A percentile compares a stretch with the other conserved stretches of the same genome.
Evolutionary conservation across 2,888 invertebrate genomes (phyloP).

Genomic region (Alloscopus bannaensis): DNA sequence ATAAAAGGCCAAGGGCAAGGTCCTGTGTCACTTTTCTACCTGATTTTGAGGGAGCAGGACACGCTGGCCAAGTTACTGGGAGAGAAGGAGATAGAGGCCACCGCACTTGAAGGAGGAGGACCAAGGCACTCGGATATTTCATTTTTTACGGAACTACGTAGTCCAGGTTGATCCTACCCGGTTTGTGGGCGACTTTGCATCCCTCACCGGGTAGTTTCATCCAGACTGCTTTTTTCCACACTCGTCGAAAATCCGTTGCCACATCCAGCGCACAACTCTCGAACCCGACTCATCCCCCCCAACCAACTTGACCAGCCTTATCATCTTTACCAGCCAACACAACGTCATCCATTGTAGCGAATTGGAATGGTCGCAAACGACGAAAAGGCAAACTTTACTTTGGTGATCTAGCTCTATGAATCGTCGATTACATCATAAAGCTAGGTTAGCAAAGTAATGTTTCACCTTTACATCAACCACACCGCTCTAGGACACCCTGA

Average conservation of each 20-base stretch:
- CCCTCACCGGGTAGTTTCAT: slow-evolving; percentile 73
- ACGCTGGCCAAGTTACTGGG: neutral
- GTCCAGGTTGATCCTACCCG: slow-evolving; percentile 64
- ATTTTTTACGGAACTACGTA: slow-evolving; percentile 20
- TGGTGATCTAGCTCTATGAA: slow-evolving; percentile 73
- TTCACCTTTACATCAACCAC: slow-evolving; percentile 16
- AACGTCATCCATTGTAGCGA: neutral
- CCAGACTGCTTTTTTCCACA: slow-evolving; percentile 64
- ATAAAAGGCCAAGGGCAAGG: neutral
- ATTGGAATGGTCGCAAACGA: neutral
- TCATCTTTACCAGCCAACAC: too few species aligned
- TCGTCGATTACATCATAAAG: slow-evolving; percentile 67
- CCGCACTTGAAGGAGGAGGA: neutral
- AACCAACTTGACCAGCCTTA: neutral
- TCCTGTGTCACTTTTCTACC: neutral
- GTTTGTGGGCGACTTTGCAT: slow-evolving; percentile 59
- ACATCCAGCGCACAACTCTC: neutral
- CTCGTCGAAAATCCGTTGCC: too few species aligned
- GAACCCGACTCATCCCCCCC: neutral
- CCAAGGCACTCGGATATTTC: neutral
- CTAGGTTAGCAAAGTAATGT: slow-evolving; percentile 73
- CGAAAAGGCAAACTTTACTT: slow-evolving; percentile 64
- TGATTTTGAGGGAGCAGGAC: neutral
- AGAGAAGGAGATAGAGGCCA: too few species aligned
- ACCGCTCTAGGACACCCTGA: neutral